Evolutionary conservation across 1,140 invertebrate species (phyloP), one percentile per base, ranked within the genome.

Genomic region (Condylostylus longicornis): DNA sequence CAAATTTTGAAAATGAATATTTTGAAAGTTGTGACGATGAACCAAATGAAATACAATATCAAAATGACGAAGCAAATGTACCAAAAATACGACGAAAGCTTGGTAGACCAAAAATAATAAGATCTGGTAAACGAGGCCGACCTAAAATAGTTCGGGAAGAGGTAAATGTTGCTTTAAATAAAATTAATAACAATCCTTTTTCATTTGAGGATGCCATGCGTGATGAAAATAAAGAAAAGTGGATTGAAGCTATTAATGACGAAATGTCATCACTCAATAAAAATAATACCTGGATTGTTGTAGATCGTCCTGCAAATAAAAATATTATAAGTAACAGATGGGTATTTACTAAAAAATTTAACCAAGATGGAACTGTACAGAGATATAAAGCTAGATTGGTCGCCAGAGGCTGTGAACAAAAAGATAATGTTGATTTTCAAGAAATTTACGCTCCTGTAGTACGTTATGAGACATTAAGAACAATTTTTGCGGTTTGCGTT

Each of bases 271-370:
- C 55, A 8, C 42, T 64, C 6, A 42, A 41, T 12, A 38, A 51
- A 36, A 58, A 59, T 49, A 43, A 63, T 5, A 57, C 50, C 5
- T 66, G 58, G 61, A 37, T 35, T 9, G 34, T 65, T 12, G 51
- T 52, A 2, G 38, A 59, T 7, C 21, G 41, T 25, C 61, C 55
- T 6, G 18, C 38, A 37, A 41, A 44, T 23, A 42, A 46, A 39
- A 48, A 46, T 47, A 45, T 48, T 3, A 34, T 57, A 10, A 37
- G 42, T 1, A 50, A 42, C 33, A 47, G 41, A 27, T 64, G 58
- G 58, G 47, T 67, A 5, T 60, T 50, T 38, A 42, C 22, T 23
- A 38, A 27, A 43, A 55, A 46, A 35, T 37, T 35, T 14, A 38
- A 46, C 21, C 6, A 19, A 14, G 18, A 40, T 12, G 30, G 37